Base-by-base conservation (phyloP, 2,797 vertebrate genomes). In the Avahi laniger region DNA sequence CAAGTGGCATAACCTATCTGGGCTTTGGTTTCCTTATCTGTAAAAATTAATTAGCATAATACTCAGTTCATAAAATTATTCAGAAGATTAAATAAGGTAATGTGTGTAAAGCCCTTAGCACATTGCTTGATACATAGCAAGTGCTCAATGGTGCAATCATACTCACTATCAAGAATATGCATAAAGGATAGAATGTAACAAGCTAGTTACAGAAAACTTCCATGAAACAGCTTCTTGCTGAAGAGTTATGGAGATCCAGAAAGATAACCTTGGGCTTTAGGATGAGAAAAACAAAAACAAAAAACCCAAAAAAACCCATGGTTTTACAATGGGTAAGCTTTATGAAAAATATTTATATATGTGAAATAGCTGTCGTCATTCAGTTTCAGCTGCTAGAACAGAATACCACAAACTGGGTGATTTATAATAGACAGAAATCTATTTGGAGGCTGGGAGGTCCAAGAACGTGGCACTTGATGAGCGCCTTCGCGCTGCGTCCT, bases 321-420 rank as follows among this genome's bases (percentile, higher is more conserved):
- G n/a, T 72, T 97, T 96, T 54, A 87, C 72, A 94, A 46, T n/a
- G n/a, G 28, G 35, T 52, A n/a, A 9, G 14, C 82, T 79, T 75
- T 76, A 12, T 96, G 86, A 89, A 92, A 94, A 84, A 70, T 61
- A 75, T 6, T 57, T 72, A 26, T 22, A 26, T 24, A 4, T 41
- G 30, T 48, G 57, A 85, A 90, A 79, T 24, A 79, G 26, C n/a
- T 18, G 4, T 75, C 43, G 26, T 52, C 38, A 35, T 79, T 79
- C n/a, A 38, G 26, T 38, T 79, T 54, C 76, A 54, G 76, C 50
- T 79, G n/a, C 48, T 79, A 79, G n/a, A 79, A 54, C n/a, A 79
- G 22, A 79, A 9, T 54, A 79, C 22, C 50, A 38, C 76, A 54
- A 26, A 79, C 22, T 38, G 76, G 35, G 13, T 38, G 17, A 54